Conservation (phyloP, 1,140 invertebrate genomes). For the Caenorhabditis tropicalis region DNA sequence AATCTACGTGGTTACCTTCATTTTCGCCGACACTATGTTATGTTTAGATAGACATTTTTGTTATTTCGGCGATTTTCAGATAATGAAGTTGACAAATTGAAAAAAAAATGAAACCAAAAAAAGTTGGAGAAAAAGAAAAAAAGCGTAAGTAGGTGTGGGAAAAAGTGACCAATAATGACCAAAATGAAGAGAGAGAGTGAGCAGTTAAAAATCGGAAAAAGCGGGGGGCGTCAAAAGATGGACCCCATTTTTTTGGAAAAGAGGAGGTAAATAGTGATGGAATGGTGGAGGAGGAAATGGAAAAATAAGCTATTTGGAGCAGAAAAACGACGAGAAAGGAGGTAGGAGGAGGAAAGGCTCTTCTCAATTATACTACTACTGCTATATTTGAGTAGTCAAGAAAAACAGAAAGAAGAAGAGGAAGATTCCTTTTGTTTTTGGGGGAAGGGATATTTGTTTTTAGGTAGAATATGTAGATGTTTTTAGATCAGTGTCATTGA, state of each 20-base stretch:
- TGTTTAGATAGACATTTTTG: too few relatives aligned
- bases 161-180: background rate
- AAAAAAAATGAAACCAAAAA: background rate
- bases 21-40: too few relatives aligned
- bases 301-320: slow-evolving; percentile 30
- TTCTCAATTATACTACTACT: slow-evolving; percentile 18
- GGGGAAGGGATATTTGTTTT: background rate
- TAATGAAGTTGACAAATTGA: too few relatives aligned
- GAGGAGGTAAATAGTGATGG: slow-evolving; percentile 3
- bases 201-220: slow-evolving; percentile 23
- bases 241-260: slow-evolving; percentile 17
- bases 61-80: too few relatives aligned
- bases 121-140: background rate
- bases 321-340: background rate
- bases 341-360: background rate
- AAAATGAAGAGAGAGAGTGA: background rate
- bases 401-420: too few relatives aligned
- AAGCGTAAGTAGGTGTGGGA: background rate
- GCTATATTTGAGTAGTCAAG: too few relatives aligned
- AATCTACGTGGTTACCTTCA: too few relatives aligned
- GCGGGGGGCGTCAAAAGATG: background rate
- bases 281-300: background rate
- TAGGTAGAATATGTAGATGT: too few relatives aligned
- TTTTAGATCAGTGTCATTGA: too few relatives aligned
- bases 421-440: background rate